Base-by-base conservation (phyloP, 2,113 vertebrate species). In the Rhea americana region DNA sequence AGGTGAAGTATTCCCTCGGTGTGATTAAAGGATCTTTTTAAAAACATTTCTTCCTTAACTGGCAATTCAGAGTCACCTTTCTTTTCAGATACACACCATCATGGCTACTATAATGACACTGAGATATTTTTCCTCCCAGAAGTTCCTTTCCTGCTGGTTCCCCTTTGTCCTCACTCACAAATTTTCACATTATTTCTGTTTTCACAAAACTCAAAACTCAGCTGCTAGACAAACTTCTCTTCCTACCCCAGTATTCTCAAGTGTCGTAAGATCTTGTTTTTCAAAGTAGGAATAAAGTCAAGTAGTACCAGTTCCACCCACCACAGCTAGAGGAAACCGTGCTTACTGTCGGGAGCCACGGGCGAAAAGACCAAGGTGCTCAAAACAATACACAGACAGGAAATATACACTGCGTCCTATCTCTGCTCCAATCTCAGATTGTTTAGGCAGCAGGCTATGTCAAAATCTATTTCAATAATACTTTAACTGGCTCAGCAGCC, bases 391-490 rank as follows among this genome's bases (percentile, higher is more conserved):
- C 39, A 74, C 25, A 94, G 73, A 79, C 43, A 68, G 41, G n/a
- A 63, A 65, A 70, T 22, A 24, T 17, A 55, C 43, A 37, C 21
- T 43, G 21, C 61, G 48, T 26, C 70, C 85, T 21, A 50, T 18
- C 66, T 66, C 22, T 62, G 58, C 50, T 58, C 74, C 76, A 89
- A 87, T 81, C 80, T 73, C 68, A 59, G 92, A 76, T 72, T 90
- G 79, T 88, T 95, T 66, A 94, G 88, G 82, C 84, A 96, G 87
- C 73, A 86, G 66, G 58, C 85, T 93, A 58, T 92, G 92, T 90
- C 91, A 93, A 95, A 94, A 95, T 77, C 73, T 41, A 88, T 96
- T 96, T 82, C 84, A 85, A 53, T 87, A 93, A 80, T n/a, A 82
- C 61, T 76, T 56, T 72, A 61, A 89, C 84, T 88, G 93, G 55